A percentile compares a stretch with the other conserved stretches of the same genome.
Evolutionary conservation across 2,888 invertebrate species (phyloP).

Genomic region (Himalopsyche tibetana): DNA sequence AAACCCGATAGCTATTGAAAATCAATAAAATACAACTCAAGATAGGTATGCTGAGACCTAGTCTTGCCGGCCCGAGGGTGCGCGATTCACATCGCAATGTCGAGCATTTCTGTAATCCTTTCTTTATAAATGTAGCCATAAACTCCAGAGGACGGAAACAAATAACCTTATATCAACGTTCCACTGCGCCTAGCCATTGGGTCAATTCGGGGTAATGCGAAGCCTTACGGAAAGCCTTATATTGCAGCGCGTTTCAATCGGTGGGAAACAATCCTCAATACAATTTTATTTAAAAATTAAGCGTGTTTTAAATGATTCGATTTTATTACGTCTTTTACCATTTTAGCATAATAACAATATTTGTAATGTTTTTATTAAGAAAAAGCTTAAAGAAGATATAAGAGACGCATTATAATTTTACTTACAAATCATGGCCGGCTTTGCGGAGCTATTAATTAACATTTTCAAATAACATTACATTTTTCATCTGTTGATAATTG

Average conservation of each 20-base stretch:
- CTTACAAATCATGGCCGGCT: too few relatives aligned
- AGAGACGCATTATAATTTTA: too few relatives aligned
- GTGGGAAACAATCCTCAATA: background rate
- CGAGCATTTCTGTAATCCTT: conserved; percentile 48
- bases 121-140: conserved; percentile 59
- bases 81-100: background rate
- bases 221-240: conserved; percentile 11
- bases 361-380: too few relatives aligned
- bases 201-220: background rate
- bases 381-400: too few relatives aligned
- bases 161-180: conserved; percentile 59
- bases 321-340: too few relatives aligned
- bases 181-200: conserved; percentile 44
- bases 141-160: conserved; percentile 59
- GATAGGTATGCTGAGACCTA: background rate
- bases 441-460: too few relatives aligned
- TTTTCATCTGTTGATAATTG: too few relatives aligned
- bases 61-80: conserved; percentile 23
- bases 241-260: background rate
- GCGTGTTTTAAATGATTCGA: too few relatives aligned
- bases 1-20: conserved; percentile 8
- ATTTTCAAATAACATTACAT: too few relatives aligned
- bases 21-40: conserved; percentile 5
- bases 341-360: too few relatives aligned
- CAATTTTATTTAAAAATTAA: too few relatives aligned